Evolutionary conservation across 1,140 invertebrate genomes (phyloP).

Genomic region (Hydropsyche tenuis): DNA sequence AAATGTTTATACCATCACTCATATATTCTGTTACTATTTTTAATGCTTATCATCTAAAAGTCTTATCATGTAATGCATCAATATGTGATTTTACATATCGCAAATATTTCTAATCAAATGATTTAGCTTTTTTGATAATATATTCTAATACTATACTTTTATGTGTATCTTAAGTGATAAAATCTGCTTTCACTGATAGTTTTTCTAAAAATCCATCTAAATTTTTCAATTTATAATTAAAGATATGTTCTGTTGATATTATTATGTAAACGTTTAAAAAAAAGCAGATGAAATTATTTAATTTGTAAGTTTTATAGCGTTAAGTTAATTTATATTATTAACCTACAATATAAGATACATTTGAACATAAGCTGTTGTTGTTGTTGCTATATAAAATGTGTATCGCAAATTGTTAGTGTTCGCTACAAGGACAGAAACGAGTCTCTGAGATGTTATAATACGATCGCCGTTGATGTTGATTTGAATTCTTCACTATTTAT

Average conservation of each 20-base stretch:
- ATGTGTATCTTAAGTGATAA: no score
- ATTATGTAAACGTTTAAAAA: neutral
- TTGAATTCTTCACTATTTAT: no score
- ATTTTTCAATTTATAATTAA: no score
- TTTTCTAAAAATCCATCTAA: no score
- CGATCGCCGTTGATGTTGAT: no score
- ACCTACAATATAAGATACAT: slow-evolving; percentile 9
- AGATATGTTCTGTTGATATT: neutral
- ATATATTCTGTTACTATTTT: no score
- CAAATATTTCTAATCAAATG: slow-evolving; percentile 15
- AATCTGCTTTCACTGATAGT: no score
- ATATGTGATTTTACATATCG: slow-evolving; percentile 25
- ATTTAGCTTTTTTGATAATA: slow-evolving; percentile 10
- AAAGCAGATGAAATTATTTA: neutral
- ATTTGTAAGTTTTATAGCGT: slow-evolving; percentile 15
- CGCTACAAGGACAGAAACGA: slow-evolving; percentile 45
- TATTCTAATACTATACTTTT: neutral
- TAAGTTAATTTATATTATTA: slow-evolving; percentile 34
- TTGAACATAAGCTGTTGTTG: slow-evolving; percentile 47
- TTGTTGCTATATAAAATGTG: slow-evolving; percentile 51
- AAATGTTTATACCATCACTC: no score
- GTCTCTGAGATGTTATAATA: slow-evolving; percentile 33
- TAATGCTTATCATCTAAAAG: neutral
- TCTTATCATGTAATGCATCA: slow-evolving; percentile 7
- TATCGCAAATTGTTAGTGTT: slow-evolving; percentile 49